Percentiles rank a stretch among this genome's conserved stretches.
Evolutionary conservation across 2,113 vertebrate species (phyloP).

Genomic region (Arvicanthis niloticus): DNA sequence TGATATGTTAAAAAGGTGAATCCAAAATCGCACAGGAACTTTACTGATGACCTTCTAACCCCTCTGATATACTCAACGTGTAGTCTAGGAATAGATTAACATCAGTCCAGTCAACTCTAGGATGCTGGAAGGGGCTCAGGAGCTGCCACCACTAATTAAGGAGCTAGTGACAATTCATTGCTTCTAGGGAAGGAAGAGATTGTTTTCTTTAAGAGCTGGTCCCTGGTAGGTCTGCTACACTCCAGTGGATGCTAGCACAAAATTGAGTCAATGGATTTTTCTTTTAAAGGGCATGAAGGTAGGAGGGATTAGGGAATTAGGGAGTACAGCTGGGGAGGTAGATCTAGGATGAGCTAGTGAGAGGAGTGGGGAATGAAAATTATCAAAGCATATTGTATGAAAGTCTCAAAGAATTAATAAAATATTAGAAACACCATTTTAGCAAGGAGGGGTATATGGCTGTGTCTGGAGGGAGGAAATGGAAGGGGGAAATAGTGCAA

Average conservation of each 20-base stretch:
- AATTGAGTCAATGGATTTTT: neutral
- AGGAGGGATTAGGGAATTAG: neutral
- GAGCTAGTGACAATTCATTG: neutral
- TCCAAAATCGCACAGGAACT: neutral
- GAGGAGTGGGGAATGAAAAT: neutral
- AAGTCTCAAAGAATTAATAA: neutral
- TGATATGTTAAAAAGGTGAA: neutral
- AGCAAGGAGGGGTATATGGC: neutral
- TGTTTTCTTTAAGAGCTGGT: neutral
- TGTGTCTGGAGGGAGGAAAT: neutral
- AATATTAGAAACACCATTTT: neutral
- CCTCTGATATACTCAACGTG: neutral
- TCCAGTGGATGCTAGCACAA: neutral
- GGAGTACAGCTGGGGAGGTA: neutral
- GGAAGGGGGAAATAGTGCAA: neutral
- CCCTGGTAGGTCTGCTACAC: neutral
- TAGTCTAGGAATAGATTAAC: constrained; percentile 35
- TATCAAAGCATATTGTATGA: neutral
- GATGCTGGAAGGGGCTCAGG: neutral
- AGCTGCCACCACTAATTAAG: neutral
- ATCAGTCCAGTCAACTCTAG: neutral
- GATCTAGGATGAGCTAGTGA: neutral
- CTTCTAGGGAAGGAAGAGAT: neutral
- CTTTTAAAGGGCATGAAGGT: neutral
- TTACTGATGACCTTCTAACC: neutral